phyloP scores from a whole-genome alignment of 1,140 invertebrate genomes.

The Heliconius hewitsoni region DNA sequence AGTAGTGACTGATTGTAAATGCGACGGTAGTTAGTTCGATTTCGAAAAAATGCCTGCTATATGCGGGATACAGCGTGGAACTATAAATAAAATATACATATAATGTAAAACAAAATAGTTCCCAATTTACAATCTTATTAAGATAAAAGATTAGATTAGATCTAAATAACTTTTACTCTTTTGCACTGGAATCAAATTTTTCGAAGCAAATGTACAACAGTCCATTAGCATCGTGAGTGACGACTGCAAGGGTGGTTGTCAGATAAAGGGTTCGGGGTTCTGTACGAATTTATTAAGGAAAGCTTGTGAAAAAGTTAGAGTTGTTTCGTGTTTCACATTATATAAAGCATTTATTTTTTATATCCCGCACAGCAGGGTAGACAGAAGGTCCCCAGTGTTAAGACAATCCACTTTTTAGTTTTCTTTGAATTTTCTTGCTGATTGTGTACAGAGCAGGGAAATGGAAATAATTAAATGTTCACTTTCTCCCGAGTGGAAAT shows the following conservation, averaged over 20 bases:
- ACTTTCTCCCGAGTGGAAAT: no score
- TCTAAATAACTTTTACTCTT: background rate
- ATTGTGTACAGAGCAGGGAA: no score
- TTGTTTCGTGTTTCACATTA: no score
- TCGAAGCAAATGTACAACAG: background rate
- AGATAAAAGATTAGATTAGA: background rate
- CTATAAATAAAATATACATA: no score
- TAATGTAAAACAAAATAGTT: no score
- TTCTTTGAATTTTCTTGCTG: no score
- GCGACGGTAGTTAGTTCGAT: no score
- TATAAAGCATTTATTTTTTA: no score
- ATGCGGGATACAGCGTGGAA: no score
- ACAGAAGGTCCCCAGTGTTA: background rate
- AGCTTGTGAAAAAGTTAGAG: background rate
- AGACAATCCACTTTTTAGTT: background rate
- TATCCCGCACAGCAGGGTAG: background rate
- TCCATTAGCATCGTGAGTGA: constrained; percentile 5
- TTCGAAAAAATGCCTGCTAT: no score
- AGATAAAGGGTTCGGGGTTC: background rate
- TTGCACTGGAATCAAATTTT: background rate
- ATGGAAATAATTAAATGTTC: no score
- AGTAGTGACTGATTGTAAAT: no score
- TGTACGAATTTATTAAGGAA: background rate
- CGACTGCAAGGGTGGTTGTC: background rate
- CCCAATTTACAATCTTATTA: background rate